Percentiles rank a stretch among this genome's conserved stretches.
These are phyloP conservation scores for Drosophila setifemur DNA, from an alignment of 1,140 invertebrate genomes.

Conservation along the genomic window DNA sequence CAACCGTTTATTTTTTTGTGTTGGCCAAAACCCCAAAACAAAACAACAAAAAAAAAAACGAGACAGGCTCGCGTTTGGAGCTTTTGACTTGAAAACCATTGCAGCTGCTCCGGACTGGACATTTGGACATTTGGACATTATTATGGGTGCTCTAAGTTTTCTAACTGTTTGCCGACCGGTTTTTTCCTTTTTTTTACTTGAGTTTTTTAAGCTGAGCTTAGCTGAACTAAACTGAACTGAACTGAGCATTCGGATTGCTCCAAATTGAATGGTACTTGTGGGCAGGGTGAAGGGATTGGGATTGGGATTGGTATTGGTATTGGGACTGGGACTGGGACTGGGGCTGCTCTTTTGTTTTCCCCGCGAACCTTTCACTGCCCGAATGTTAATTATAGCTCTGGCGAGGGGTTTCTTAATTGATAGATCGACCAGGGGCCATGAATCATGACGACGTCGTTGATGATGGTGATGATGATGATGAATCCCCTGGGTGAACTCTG, in stretches of 20 bases:
- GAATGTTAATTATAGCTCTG: conserved; percentile 30
- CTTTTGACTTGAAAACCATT: too few relatives aligned
- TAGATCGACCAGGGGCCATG: conserved; percentile 6
- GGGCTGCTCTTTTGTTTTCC: background rate
- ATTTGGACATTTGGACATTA: background rate
- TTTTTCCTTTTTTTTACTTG: background rate
- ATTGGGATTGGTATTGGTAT: too few relatives aligned
- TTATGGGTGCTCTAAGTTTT: conserved; percentile 20
- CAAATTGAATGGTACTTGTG: conserved; percentile 32
- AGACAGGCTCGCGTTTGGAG: conserved; percentile 22
- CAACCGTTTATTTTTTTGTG: conserved; percentile 1
- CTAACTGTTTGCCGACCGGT: conserved; percentile 23
- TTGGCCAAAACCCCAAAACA: conserved; percentile 2
- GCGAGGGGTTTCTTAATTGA: conserved; percentile 24
- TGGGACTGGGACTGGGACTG: too few relatives aligned
- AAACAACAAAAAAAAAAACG: background rate
- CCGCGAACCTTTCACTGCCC: background rate
- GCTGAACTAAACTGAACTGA: too few relatives aligned
- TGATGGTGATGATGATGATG: too few relatives aligned
- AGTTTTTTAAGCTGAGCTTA: too few relatives aligned
- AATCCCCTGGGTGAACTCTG: conserved; percentile 21
- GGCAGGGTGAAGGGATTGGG: conserved; percentile 6
- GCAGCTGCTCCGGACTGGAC: conserved; percentile 15
- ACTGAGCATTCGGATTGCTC: conserved; percentile 16
- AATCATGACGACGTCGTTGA: too few relatives aligned